Conservation (phyloP, 2,113 vertebrate species). For the Meleagris gallopavo region DNA sequence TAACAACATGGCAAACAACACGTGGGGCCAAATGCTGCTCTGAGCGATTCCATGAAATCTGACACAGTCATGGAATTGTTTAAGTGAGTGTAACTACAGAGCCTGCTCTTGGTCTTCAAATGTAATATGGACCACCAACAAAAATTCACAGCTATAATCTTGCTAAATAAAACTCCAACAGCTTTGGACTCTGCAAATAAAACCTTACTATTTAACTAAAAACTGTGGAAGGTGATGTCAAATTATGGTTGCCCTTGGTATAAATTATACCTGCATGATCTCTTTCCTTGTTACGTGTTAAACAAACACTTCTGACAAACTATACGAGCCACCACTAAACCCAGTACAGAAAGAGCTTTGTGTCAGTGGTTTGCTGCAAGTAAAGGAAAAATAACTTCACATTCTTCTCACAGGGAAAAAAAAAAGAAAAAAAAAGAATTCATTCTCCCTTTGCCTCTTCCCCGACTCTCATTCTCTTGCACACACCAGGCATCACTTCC, state of each 20-base stretch:
- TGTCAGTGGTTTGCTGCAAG: constrained; percentile 62
- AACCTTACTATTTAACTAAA: constrained; percentile 24
- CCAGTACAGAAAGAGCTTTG: constrained; percentile 56
- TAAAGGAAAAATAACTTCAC: constrained; percentile 69
- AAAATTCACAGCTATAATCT: constrained; percentile 43
- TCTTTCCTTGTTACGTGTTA: constrained; percentile 6
- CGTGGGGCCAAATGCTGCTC: neutral
- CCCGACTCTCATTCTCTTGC: constrained; percentile 44
- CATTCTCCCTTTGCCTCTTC: constrained; percentile 34
- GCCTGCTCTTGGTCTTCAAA: constrained; percentile 6
- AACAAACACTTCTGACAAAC: constrained; percentile 29
- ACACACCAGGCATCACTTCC: constrained; percentile 58
- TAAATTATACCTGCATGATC: neutral
- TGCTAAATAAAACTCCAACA: constrained; percentile 21
- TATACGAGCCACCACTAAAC: constrained; percentile 8
- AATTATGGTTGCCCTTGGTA: neutral
- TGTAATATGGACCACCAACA: constrained; percentile 35
- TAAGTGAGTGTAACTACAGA: constrained; percentile 9
- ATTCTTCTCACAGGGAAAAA: constrained; percentile 24
- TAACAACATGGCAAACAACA: neutral
- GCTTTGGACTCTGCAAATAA: constrained; percentile 71
- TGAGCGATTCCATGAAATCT: neutral
- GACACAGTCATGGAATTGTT: neutral
- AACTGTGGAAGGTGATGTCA: constrained; percentile 5
- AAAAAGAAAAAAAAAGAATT: neutral